These are phyloP conservation scores for Polymixis flavicincta DNA, from an alignment of 2,888 invertebrate genomes.

Conservation along the genomic window DNA sequence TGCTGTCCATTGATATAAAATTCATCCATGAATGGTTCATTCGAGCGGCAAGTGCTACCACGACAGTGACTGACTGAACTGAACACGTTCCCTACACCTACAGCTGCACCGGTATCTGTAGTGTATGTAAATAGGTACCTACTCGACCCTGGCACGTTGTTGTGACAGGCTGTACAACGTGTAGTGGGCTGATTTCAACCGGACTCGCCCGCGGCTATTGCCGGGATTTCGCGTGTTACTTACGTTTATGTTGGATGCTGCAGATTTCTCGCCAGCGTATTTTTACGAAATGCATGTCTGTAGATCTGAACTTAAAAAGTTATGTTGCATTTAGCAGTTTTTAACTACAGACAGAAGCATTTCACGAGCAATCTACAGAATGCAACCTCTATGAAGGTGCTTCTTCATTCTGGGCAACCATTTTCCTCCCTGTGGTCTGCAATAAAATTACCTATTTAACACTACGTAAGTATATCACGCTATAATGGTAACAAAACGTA, in stretches of 20 bases:
- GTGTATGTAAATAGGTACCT: not conserved
- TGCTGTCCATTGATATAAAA: constrained; percentile 2
- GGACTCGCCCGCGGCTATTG: constrained; percentile 9
- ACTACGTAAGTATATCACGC: too few species aligned
- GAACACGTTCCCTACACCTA: not conserved
- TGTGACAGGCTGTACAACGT: constrained; percentile 35
- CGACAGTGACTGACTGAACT: not conserved
- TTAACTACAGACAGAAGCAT: too few species aligned
- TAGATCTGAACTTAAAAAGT: not conserved
- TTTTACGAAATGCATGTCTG: not conserved
- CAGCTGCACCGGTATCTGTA: not conserved
- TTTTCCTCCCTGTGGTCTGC: not conserved
- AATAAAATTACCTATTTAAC: not conserved
- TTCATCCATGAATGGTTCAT: constrained; percentile 11
- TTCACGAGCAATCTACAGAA: too few species aligned
- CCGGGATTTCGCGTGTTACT: not conserved
- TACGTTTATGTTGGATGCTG: not conserved
- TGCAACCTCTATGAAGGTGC: too few species aligned
- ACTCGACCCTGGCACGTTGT: constrained; percentile 1
- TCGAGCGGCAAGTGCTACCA: not conserved
- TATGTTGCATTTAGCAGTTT: too few species aligned
- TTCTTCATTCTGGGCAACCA: not conserved
- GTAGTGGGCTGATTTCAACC: constrained; percentile 11
- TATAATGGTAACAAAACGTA: not conserved
- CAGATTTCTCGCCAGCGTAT: not conserved